phyloP scores from a whole-genome alignment of 2,797 vertebrate genomes.

The Potorous gilbertii region DNA sequence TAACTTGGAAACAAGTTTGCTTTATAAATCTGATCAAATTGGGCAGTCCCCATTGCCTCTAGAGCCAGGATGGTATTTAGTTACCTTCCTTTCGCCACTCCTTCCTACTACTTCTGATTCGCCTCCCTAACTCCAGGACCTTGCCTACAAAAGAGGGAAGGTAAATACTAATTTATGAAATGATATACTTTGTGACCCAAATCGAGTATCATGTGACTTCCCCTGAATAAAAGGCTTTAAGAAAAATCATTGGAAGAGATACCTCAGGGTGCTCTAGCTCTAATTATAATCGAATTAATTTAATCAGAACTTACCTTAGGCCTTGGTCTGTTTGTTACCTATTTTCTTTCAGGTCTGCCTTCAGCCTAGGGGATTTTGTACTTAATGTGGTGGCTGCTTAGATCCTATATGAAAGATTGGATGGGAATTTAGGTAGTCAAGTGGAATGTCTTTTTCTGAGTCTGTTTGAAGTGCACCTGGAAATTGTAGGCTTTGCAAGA shows the following conservation, averaged over 20 bases:
- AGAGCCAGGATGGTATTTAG: slow-evolving; percentile 35
- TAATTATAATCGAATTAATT: slow-evolving; percentile 82
- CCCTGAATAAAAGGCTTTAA: slow-evolving; percentile 55
- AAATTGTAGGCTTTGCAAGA: slow-evolving; percentile 59
- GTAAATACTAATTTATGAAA: neutral
- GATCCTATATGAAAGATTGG: slow-evolving; percentile 67
- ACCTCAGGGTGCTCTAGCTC: slow-evolving; percentile 73
- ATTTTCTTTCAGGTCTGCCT: slow-evolving; percentile 70
- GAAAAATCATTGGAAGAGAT: slow-evolving; percentile 59
- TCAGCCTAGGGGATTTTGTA: slow-evolving; percentile 68
- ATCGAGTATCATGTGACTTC: slow-evolving; percentile 24
- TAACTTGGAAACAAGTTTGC: slow-evolving; percentile 45
- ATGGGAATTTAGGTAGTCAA: slow-evolving; percentile 70
- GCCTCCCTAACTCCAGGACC: slow-evolving; percentile 30
- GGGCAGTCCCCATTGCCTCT: slow-evolving; percentile 19
- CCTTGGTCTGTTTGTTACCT: slow-evolving; percentile 78
- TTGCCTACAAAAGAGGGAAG: slow-evolving; percentile 46
- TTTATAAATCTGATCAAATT: slow-evolving; percentile 58
- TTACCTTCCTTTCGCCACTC: neutral
- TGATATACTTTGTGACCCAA: slow-evolving; percentile 39
- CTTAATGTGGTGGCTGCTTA: slow-evolving; percentile 80
- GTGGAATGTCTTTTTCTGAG: slow-evolving; percentile 63
- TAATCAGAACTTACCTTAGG: slow-evolving; percentile 79
- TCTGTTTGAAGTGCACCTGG: slow-evolving; percentile 79
- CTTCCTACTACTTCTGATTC: neutral